Percentiles rank a stretch among this genome's conserved stretches.
phyloP scores from a whole-genome alignment of 30 jellyfish, hydroid and myxozoan species.

The Aurelia coerulea region DNA sequence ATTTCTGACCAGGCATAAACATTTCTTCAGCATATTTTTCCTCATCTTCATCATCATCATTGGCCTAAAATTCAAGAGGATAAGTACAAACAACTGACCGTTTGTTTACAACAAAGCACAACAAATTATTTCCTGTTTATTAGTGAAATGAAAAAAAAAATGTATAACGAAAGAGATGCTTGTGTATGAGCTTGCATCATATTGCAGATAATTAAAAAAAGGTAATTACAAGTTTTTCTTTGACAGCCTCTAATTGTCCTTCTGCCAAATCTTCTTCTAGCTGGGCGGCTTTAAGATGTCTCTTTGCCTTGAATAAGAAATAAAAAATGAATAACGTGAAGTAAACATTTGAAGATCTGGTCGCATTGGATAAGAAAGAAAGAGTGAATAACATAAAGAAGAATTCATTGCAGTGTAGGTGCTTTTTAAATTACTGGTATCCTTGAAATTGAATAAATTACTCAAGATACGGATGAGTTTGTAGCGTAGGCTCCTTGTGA shows the following conservation, averaged over 20 bases:
- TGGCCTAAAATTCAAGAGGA: slow-evolving; percentile 28
- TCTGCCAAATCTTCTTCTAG: slow-evolving; percentile 93
- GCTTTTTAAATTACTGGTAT: too few species aligned
- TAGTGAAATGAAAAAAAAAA: too few species aligned
- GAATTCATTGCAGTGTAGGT: too few species aligned
- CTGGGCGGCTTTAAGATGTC: slow-evolving; percentile 93
- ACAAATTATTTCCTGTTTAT: not conserved
- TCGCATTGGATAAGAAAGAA: too few species aligned
- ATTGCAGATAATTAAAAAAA: not conserved
- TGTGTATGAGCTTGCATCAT: too few species aligned
- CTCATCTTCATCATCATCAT: slow-evolving; percentile 94
- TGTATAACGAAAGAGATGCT: too few species aligned
- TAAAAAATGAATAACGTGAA: too few species aligned
- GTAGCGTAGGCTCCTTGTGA: too few species aligned
- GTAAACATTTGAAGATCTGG: too few species aligned
- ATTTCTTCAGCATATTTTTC: slow-evolving; percentile 96
- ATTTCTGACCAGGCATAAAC: slow-evolving; percentile 98
- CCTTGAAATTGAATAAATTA: too few species aligned
- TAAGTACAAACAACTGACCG: not conserved
- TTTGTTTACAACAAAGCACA: not conserved
- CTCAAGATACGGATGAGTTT: too few species aligned
- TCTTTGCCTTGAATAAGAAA: slow-evolving; percentile 74
- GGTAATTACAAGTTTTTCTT: slow-evolving; percentile 58
- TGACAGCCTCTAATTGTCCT: slow-evolving; percentile 82
- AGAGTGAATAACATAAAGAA: too few species aligned